phyloP scores from a whole-genome alignment of 2,888 invertebrate species.

The Cantharis lateralis region DNA sequence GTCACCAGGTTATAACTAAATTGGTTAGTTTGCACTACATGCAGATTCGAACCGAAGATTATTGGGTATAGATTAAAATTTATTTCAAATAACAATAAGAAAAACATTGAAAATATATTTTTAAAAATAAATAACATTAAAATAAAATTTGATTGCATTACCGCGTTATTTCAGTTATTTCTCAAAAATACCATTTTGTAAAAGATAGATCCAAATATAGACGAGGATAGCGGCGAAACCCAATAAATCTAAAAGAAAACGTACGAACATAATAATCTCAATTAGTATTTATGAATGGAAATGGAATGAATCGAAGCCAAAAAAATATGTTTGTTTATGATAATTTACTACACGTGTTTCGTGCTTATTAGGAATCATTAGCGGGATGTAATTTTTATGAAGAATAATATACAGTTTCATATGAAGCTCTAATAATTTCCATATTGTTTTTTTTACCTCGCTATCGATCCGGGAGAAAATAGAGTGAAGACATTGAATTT shows the following conservation, averaged over 20 bases:
- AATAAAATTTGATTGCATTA: background rate
- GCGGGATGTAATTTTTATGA: background rate
- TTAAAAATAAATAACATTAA: no score
- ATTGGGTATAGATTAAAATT: no score
- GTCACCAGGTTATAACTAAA: no score
- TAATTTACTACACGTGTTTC: background rate
- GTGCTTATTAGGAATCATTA: background rate
- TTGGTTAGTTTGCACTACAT: no score
- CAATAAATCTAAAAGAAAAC: constrained; percentile 49
- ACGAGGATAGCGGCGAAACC: constrained; percentile 47
- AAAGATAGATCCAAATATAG: constrained; percentile 40
- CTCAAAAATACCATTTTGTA: constrained; percentile 42
- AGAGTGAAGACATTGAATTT: background rate
- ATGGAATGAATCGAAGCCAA: background rate
- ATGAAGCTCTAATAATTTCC: background rate
- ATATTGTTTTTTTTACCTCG: background rate
- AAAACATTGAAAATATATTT: no score
- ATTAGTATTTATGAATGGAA: background rate
- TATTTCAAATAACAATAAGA: no score
- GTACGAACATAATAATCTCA: background rate
- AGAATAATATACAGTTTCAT: no score
- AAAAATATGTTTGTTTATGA: background rate
- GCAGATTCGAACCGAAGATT: no score
- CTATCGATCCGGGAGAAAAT: background rate
- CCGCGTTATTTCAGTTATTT: background rate